Evolutionary conservation across 2,797 vertebrate species (phyloP).

Genomic region (Poecilia velifera): DNA sequence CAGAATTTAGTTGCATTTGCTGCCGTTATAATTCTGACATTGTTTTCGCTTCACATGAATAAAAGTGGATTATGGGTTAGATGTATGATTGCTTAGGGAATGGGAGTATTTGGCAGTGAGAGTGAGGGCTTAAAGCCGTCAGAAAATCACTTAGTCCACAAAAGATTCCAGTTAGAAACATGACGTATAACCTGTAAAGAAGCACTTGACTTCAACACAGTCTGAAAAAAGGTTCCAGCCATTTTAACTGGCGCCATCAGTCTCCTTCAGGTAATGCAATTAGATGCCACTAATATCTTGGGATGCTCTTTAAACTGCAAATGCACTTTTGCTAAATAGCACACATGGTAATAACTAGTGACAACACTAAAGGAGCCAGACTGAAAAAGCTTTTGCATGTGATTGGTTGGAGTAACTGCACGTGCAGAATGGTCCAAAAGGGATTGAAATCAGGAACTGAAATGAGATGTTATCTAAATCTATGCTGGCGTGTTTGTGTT

Average conservation of each 20-base stretch:
- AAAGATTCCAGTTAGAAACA: conserved; percentile 83
- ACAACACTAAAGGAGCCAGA: conserved; percentile 78
- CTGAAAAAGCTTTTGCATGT: conserved; percentile 73
- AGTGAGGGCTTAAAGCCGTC: conserved; percentile 77
- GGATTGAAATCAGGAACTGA: conserved; percentile 72
- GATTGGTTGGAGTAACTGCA: conserved; percentile 76
- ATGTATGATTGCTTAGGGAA: conserved; percentile 64
- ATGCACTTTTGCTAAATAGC: conserved; percentile 86
- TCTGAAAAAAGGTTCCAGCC: conserved; percentile 77
- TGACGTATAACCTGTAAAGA: conserved; percentile 84
- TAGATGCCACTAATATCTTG: conserved; percentile 87
- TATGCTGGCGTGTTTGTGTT: conserved; percentile 55
- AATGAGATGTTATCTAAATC: conserved; percentile 69
- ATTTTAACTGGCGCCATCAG: conserved; percentile 87
- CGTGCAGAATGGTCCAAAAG: conserved; percentile 50
- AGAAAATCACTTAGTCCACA: conserved; percentile 86
- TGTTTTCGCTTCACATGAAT: conserved; percentile 66
- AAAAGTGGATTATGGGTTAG: conserved; percentile 71
- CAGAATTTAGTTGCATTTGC: conserved; percentile 65
- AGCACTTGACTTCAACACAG: conserved; percentile 85
- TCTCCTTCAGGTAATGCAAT: conserved; percentile 89
- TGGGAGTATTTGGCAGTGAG: conserved; percentile 55
- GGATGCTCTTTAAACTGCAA: conserved; percentile 87
- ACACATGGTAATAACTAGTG: conserved; percentile 82
- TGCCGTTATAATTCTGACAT: conserved; percentile 60